These are phyloP conservation scores for Drosophila pseudotalamancana DNA, from an alignment of 2,888 invertebrate species.

Conservation along the genomic window DNA sequence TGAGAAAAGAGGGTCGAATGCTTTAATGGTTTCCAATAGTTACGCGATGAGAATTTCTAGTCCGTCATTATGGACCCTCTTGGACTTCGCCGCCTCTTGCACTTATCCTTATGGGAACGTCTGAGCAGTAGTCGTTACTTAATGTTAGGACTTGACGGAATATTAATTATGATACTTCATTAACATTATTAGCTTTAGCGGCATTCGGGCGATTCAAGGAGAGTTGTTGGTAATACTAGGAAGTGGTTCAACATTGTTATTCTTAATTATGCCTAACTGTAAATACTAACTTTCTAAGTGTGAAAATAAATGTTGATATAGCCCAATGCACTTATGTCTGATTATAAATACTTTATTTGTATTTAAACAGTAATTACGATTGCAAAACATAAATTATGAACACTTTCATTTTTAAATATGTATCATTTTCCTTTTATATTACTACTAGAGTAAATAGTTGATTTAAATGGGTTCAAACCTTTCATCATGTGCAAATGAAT, in stretches of 20 bases:
- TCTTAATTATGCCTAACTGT: not conserved
- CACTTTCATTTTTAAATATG: too few species aligned
- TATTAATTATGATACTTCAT: slow-evolving; percentile 63
- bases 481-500: slow-evolving; percentile 5
- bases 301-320: too few species aligned
- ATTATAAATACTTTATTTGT: too few species aligned
- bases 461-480: not conserved
- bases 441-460: too few species aligned
- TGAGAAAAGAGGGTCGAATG: slow-evolving; percentile 20
- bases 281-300: too few species aligned
- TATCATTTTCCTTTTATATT: too few species aligned
- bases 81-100: not conserved
- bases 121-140: slow-evolving; percentile 26
- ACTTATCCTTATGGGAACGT: slow-evolving; percentile 23
- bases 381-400: too few species aligned
- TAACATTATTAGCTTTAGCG: slow-evolving; percentile 50
- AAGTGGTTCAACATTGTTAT: not conserved
- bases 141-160: slow-evolving; percentile 24
- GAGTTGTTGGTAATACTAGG: too few species aligned
- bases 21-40: slow-evolving; percentile 44
- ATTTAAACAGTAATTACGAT: too few species aligned
- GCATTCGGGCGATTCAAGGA: slow-evolving; percentile 5
- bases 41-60: not conserved
- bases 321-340: too few species aligned
- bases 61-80: not conserved